Evolutionary conservation across 2,113 vertebrate species (phyloP).

Genomic region (Mionectes macconnelli): DNA sequence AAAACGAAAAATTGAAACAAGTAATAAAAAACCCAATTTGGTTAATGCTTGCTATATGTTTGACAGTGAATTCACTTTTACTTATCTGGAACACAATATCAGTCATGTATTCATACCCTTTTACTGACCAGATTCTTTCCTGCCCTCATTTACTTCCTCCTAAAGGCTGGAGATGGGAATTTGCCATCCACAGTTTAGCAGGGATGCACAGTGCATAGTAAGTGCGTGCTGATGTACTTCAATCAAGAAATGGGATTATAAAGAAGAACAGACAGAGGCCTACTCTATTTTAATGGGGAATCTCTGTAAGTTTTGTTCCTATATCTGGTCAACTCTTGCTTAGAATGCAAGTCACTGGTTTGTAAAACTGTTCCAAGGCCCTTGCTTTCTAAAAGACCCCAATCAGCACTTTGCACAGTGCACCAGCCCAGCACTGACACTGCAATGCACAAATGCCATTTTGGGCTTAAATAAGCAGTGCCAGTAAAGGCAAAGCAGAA

Average conservation of each 20-base stretch:
- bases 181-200: background rate
- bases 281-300: background rate
- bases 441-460: background rate
- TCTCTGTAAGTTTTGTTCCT: background rate
- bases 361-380: background rate
- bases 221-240: background rate
- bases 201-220: background rate
- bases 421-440: background rate
- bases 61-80: background rate
- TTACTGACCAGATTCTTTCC: background rate
- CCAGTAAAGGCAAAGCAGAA: background rate
- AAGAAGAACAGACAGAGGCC: background rate
- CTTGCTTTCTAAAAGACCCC: background rate
- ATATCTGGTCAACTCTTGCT: background rate
- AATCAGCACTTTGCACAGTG: background rate
- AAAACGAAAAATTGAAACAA: constrained; percentile 7
- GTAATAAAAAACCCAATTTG: background rate
- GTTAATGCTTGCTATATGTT: background rate
- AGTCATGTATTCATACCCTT: background rate
- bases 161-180: constrained; percentile 14
- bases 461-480: background rate
- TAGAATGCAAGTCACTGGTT: background rate
- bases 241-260: constrained; percentile 10
- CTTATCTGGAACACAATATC: background rate
- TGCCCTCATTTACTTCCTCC: background rate